Evolutionary conservation across 2,888 invertebrate species (phyloP), one percentile per base, ranked within the genome.

Genomic region (Coronaproctus castanopsis): DNA sequence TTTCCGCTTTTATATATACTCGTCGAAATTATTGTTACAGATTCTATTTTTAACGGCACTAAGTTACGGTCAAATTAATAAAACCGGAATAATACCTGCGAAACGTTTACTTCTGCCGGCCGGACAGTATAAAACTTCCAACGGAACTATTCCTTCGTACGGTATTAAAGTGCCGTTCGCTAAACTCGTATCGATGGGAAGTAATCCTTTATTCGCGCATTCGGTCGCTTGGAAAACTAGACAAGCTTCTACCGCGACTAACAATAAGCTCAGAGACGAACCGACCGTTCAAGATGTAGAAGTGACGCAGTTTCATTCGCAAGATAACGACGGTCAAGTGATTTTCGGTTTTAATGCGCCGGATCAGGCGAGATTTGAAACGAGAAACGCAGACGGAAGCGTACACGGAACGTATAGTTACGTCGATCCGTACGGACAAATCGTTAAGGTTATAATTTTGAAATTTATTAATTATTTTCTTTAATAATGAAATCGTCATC

Each of bases 331-430:
- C 2, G 85, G 85, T 1, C 80, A 80, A 19, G 83, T 82, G 67
- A 76, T 78, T 0, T 85, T 83, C 65, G 85, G 85, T 0, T 85
- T 85, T 69, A 75, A 79, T 61, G 80, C 82, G 2, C 83, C 84
- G 54, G 80, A 85, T 67, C 85, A 85, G 58, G 77, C 83, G 2
- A 81, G 85, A 69, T 78, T 82, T 52, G 85, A 86, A 71, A 79
- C 80, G 68, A 79, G 83, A 58, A 77, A 78, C 62, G 74, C 78
- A 1, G 76, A 78, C 55, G 85, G 85, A 20, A 77, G 80, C 59
- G 79, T 85, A 20, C 73, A 76, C 22, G 86, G 86, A n/a, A 77
- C 82, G 8, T 86, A 85, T 70, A 78, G 80, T 62, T 85, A 82
- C 72, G 77, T 78, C 53, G 77, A 78, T 64, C 78, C 79, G 1